phyloP scores from a whole-genome alignment of 2,888 invertebrate species.

The Neocrepidodera transversa region DNA sequence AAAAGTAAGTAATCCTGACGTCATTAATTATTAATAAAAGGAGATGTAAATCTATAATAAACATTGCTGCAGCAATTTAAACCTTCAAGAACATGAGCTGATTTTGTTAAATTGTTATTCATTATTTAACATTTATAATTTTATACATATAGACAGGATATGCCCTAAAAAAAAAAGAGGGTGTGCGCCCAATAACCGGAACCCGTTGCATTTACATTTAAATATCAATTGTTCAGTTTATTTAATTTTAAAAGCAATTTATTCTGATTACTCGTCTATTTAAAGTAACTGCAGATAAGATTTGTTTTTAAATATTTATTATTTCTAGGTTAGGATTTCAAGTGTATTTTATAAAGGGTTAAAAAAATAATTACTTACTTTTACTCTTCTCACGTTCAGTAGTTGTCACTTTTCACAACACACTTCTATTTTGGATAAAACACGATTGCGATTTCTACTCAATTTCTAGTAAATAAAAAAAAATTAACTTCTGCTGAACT shows the following conservation, averaged over 20 bases:
- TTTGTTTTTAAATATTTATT: neutral
- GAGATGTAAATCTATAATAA: conserved; percentile 4
- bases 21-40: conserved; percentile 15
- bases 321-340: neutral
- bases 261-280: neutral
- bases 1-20: conserved; percentile 3
- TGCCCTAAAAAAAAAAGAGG: conserved; percentile 11
- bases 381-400: neutral
- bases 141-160: conserved; percentile 1
- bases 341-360: neutral
- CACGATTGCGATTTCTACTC: conserved; percentile 14
- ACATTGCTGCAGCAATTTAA: neutral
- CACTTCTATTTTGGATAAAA: conserved; percentile 10
- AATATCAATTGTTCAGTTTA: neutral
- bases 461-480: conserved; percentile 26
- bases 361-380: neutral
- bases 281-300: neutral
- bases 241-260: conserved; percentile 6
- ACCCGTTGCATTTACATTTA: neutral
- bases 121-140: neutral
- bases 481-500: conserved; percentile 7
- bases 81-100: neutral
- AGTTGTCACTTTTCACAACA: neutral
- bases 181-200: conserved; percentile 12
- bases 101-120: neutral